Evolutionary conservation across 2,113 vertebrate genomes (phyloP), one percentile per base, ranked within the genome.

Genomic region (Muntiacus muntjak): DNA sequence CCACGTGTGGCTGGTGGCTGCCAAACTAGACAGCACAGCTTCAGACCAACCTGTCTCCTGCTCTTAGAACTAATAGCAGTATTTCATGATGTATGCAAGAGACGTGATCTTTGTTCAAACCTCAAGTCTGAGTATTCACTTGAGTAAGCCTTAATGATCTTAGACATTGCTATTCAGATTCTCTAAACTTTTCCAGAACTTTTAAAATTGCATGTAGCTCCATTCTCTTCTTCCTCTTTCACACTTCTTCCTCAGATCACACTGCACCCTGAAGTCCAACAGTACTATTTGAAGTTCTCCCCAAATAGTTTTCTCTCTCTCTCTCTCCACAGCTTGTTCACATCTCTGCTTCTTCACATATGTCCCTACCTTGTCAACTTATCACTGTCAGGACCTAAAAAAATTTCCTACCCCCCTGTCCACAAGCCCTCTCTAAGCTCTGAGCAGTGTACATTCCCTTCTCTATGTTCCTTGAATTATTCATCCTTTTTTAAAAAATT

Each of bases 361-460:
- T 8, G 16, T 14, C 54, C 14, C 15, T 11, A n/a, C 16, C 30
- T 74, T 62, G 28, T 50, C 88, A 60, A 12, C 50, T 88, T 25
- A 17, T 14, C 47, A 21, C 50, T 55, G 12, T 52, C 60, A 28
- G 60, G 11, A 55, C n/a, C 30, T 92, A 8, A 43, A 40, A 23
- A 5, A 30, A 2, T 62, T 54, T 76, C 28, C 36, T 50, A 1
- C 2, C n/a, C 3, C 1, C 47, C 2, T 71, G 6, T 28, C 11
- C 52, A 25, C 55, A 67, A 96, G 25, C 79, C 47, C 43, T 83
- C 47, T 60, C 58, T 23, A 43, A 91, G 54, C 47, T 84, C 52
- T 43, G 6, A 85, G 33, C 5, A 67, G 54, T 12, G 28, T 33
- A 7, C 5, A 23, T 64, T 54, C 10, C 43, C 7, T 60, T 82